Conservation (phyloP, 37 sponge, comb jelly and placozoan genomes). For the Agelas oroides region DNA sequence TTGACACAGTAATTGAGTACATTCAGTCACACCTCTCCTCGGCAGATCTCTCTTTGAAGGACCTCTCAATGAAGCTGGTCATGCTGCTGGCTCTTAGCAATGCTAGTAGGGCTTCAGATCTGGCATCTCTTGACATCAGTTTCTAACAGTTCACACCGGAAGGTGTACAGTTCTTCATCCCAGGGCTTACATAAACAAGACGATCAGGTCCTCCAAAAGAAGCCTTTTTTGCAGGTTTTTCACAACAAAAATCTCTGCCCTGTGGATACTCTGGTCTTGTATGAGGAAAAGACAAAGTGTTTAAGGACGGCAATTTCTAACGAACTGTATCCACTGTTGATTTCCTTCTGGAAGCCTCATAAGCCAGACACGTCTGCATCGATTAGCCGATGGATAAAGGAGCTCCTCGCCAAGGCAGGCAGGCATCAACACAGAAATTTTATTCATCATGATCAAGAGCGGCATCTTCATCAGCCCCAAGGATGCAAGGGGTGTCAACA, state of each 20-base stretch:
- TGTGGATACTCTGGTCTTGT: neutral
- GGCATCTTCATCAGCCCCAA: conserved; percentile 43
- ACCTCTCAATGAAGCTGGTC: neutral
- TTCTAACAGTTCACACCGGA: neutral
- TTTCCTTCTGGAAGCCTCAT: conserved; percentile 34
- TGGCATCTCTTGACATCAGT: neutral
- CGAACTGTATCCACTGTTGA: neutral
- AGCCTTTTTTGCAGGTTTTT: neutral
- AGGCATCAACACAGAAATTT: conserved; percentile 40
- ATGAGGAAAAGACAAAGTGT: neutral
- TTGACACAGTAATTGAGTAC: no score
- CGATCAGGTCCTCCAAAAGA: conserved; percentile 11
- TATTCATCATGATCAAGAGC: conserved; percentile 22
- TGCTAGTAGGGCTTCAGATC: conserved; percentile 8
- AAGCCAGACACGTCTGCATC: conserved; percentile 9
- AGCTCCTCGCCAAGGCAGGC: conserved; percentile 7
- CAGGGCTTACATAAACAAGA: conserved; percentile 14
- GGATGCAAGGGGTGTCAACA: conserved; percentile 2
- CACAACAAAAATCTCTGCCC: neutral
- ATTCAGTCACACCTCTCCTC: no score
- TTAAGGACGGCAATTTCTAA: neutral
- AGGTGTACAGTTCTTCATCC: neutral
- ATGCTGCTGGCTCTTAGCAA: neutral
- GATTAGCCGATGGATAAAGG: conserved; percentile 23
- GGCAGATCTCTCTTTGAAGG: no score